These are phyloP conservation scores for Oxycera nigricornis DNA, from an alignment of 2,888 invertebrate species.

Conservation along the genomic window DNA sequence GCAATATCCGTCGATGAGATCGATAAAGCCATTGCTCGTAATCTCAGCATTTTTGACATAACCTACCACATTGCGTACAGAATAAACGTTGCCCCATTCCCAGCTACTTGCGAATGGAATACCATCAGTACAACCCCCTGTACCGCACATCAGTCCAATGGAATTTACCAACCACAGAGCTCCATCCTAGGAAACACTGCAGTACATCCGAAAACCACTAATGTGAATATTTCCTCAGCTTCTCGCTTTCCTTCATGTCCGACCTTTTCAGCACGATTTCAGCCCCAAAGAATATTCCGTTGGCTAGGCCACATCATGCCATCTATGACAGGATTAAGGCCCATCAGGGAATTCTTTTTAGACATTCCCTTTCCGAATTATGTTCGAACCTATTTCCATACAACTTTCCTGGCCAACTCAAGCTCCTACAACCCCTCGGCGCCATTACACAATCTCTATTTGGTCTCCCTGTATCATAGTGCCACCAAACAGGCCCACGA, in stretches of 20 bases:
- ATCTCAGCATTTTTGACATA: too few relatives aligned
- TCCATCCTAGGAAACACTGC: constrained; percentile 13
- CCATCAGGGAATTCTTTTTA: neutral
- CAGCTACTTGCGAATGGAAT: neutral
- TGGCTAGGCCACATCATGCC: neutral
- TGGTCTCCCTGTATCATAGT: neutral
- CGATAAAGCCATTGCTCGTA: neutral
- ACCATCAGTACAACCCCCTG: neutral
- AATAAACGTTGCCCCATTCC: neutral
- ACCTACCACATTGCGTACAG: neutral
- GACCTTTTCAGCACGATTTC: neutral
- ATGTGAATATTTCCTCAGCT: constrained; percentile 13
- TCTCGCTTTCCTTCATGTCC: neutral
- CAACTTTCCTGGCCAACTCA: neutral
- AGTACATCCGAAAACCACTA: constrained; percentile 25
- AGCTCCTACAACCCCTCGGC: neutral
- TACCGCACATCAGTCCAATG: neutral
- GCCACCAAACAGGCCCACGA: neutral
- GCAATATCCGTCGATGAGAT: too few relatives aligned
- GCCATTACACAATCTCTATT: neutral
- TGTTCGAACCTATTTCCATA: neutral
- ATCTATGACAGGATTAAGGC: constrained; percentile 12
- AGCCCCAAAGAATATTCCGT: constrained; percentile 5
- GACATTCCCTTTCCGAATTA: neutral
- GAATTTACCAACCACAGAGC: neutral